Percentiles rank a stretch among this genome's conserved stretches.
Conservation (phyloP, 2,888 invertebrate genomes). For the Morpho helenor region DNA sequence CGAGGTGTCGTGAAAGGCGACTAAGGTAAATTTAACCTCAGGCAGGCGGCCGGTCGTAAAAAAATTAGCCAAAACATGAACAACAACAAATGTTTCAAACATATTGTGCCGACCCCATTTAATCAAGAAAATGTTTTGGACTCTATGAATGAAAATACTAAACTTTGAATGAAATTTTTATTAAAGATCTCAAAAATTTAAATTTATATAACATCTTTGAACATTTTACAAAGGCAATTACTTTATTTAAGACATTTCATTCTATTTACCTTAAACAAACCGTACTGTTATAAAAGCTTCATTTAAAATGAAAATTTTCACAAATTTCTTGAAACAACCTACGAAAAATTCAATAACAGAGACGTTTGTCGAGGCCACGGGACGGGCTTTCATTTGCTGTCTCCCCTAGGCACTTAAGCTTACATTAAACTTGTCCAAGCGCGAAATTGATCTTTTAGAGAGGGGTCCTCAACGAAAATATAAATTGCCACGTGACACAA, state of each 20-base stretch:
- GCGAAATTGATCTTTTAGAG: constrained; percentile 78
- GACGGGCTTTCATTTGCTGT: constrained; percentile 63
- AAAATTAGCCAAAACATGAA: too few species aligned
- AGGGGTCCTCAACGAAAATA: constrained; percentile 68
- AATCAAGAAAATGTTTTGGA: too few species aligned
- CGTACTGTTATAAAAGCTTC: constrained; percentile 16
- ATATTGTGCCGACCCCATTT: too few species aligned
- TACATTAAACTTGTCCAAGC: constrained; percentile 76
- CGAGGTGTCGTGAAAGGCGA: too few species aligned
- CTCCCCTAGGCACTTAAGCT: constrained; percentile 72
- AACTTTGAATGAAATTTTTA: not conserved
- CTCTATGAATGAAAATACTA: not conserved
- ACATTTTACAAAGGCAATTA: constrained; percentile 5
- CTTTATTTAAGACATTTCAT: not conserved
- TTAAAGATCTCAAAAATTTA: not conserved
- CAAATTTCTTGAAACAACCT: constrained; percentile 39
- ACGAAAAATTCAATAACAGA: constrained; percentile 66
- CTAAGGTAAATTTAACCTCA: too few species aligned
- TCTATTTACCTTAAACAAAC: constrained; percentile 15
- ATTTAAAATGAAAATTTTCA: constrained; percentile 18
- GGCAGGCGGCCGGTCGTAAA: too few species aligned
- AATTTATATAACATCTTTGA: constrained; percentile 3
- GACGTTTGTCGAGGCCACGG: constrained; percentile 64
- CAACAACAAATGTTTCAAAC: too few species aligned
- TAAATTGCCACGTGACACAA: constrained; percentile 64